phyloP scores from a whole-genome alignment of 2,797 vertebrate genomes.

The Kryptolebias ocellatus region DNA sequence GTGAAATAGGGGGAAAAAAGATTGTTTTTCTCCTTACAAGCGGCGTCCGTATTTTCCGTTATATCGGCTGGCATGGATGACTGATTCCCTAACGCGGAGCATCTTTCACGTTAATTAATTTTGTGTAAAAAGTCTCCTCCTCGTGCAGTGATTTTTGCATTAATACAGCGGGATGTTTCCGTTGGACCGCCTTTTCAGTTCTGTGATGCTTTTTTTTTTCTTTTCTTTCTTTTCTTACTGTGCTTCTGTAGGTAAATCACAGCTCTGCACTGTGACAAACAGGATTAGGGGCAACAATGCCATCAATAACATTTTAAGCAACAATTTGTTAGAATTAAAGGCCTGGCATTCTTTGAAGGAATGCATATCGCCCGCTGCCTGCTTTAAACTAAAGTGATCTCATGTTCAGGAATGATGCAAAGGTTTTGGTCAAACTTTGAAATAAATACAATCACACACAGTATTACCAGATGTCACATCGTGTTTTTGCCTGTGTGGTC shows the following conservation, averaged over 20 bases:
- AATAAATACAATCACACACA: no score
- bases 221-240: neutral
- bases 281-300: no score
- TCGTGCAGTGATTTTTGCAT: conserved; percentile 21
- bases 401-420: no score
- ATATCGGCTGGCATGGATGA: conserved; percentile 41
- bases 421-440: no score
- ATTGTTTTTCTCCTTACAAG: conserved; percentile 55
- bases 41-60: conserved; percentile 33
- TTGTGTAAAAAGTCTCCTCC: conserved; percentile 32
- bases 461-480: no score
- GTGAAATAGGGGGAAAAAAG: conserved; percentile 65
- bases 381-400: no score
- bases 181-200: neutral
- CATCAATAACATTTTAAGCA: no score
- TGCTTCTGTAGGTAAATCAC: neutral
- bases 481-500: no score
- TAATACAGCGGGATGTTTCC: conserved; percentile 24
- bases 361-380: no score
- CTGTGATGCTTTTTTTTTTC: neutral
- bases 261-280: neutral
- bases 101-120: conserved; percentile 40
- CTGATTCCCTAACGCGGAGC: conserved; percentile 33
- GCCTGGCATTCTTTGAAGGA: no score
- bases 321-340: no score